Percentiles rank a stretch among this genome's conserved stretches.
These are phyloP conservation scores for Dascyllus trimaculatus DNA, from an alignment of 2,113 vertebrate species.

Conservation along the genomic window DNA sequence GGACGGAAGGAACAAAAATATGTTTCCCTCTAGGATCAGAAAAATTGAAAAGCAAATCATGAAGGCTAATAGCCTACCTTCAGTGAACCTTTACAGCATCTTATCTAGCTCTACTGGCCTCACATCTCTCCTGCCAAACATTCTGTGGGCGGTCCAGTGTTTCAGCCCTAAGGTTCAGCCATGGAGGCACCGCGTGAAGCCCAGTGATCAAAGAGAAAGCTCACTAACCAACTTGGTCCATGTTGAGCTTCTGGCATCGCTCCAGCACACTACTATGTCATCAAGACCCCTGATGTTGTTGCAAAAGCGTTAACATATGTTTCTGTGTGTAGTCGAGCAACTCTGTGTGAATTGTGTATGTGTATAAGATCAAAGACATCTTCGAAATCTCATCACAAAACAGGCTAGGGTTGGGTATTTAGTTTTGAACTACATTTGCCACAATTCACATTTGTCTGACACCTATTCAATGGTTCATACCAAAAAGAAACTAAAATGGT, in stretches of 20 bases:
- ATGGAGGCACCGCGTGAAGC: conserved; percentile 49
- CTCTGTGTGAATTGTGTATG: background rate
- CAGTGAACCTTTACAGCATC: conserved; percentile 31
- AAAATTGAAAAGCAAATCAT: conserved; percentile 13
- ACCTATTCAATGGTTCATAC: no score
- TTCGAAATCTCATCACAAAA: conserved; percentile 4
- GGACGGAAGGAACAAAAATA: background rate
- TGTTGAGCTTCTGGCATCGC: conserved; percentile 49
- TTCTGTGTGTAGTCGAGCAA: background rate
- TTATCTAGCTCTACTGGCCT: conserved; percentile 52
- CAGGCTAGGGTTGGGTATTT: background rate
- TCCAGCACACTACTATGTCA: conserved; percentile 55
- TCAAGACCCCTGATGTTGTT: conserved; percentile 51
- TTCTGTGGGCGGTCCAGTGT: conserved; percentile 49
- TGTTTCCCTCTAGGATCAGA: conserved; percentile 6
- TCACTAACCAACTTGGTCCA: conserved; percentile 35
- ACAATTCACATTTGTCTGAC: background rate
- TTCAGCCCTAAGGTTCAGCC: conserved; percentile 52
- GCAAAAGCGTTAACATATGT: conserved; percentile 40
- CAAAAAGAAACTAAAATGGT: no score
- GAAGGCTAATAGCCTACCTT: conserved; percentile 20
- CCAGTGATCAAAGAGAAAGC: conserved; percentile 68
- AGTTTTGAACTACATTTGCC: background rate
- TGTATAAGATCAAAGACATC: conserved; percentile 38
- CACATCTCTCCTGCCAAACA: conserved; percentile 55